Conservation (phyloP, 2,888 invertebrate species). For the Cremastobaeus sp. region DNA sequence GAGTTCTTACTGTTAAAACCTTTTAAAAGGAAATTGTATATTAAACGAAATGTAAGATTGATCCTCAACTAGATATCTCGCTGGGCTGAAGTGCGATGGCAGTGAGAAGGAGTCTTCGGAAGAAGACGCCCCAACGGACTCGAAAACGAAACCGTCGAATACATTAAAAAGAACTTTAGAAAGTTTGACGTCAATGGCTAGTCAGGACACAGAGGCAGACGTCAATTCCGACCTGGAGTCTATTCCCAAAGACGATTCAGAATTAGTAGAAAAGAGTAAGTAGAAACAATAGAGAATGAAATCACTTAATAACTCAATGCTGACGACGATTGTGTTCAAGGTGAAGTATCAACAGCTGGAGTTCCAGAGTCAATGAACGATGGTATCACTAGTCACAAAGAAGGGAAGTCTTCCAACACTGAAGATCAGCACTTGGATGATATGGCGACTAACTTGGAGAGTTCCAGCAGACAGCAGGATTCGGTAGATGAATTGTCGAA, state of each 20-base stretch:
- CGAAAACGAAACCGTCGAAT: constrained; percentile 31
- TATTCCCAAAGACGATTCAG: constrained; percentile 66
- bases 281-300: too few relatives aligned
- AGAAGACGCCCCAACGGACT: constrained; percentile 52
- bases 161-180: constrained; percentile 22
- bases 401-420: constrained; percentile 40
- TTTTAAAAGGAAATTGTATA: too few relatives aligned
- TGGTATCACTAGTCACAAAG: constrained; percentile 46
- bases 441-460: constrained; percentile 26
- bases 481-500: constrained; percentile 24
- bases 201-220: constrained; percentile 70
- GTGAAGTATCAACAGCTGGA: constrained; percentile 27
- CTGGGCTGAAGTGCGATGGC: constrained; percentile 72
- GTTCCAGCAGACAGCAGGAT: constrained; percentile 35
- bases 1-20: too few relatives aligned
- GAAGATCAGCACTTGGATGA: constrained; percentile 46
- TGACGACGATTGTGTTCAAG: too few relatives aligned
- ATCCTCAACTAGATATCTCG: constrained; percentile 69
- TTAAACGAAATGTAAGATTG: constrained; percentile 20
- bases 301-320: too few relatives aligned
- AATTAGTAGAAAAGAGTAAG: constrained; percentile 65
- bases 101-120: constrained; percentile 63
- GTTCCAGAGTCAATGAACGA: constrained; percentile 3
- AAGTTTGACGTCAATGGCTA: constrained; percentile 53
- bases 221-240: constrained; percentile 68